Percentiles rank a stretch among this genome's conserved stretches.
Conservation (phyloP, 2,113 vertebrate genomes). For the Herpailurus yagouaroundi region DNA sequence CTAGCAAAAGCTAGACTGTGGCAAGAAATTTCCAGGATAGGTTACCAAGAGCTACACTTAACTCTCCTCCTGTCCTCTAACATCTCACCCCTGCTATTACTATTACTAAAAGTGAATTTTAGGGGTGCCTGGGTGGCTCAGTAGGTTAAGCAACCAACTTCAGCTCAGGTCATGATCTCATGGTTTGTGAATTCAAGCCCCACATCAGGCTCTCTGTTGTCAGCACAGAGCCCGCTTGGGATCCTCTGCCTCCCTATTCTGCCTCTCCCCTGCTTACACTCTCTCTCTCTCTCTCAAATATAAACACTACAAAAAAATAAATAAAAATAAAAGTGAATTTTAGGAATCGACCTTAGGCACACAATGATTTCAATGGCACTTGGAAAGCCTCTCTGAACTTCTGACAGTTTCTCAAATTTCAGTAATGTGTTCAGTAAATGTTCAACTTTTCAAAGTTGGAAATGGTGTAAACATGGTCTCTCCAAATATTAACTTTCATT, state of each 20-base stretch:
- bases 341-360: background rate
- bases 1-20: background rate
- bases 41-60: background rate
- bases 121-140: background rate
- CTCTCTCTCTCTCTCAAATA: no score
- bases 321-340: background rate
- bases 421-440: background rate
- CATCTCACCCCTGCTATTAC: background rate
- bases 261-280: no score
- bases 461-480: background rate
- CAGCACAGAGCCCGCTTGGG: no score
- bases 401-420: background rate
- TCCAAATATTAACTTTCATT: background rate
- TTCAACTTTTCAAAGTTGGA: background rate
- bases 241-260: no score
- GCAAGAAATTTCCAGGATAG: background rate
- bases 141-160: no score
- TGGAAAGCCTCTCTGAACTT: background rate
- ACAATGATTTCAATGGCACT: background rate
- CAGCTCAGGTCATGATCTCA: no score
- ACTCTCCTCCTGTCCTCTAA: background rate
- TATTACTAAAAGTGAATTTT: background rate
- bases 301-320: no score
- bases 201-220: no score
- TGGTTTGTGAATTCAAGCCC: no score